Conservation (phyloP, 23 tunicate genomes). For the Halocynthia aurantium region DNA sequence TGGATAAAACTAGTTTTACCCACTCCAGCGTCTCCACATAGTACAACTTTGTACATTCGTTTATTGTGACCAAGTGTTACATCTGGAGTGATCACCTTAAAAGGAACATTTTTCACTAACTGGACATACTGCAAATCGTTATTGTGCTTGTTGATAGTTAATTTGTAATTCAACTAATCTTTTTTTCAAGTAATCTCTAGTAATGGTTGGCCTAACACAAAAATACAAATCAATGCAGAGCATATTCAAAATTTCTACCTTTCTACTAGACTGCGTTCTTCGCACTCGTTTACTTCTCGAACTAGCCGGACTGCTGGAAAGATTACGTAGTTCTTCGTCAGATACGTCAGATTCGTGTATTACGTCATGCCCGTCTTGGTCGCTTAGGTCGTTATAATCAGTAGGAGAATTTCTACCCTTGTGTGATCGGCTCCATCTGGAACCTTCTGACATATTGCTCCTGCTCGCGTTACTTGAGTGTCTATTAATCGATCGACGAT, state of each 20-base stretch:
- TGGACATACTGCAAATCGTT: too few relatives aligned
- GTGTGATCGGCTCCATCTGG: constrained; percentile 5
- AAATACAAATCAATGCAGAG: too few relatives aligned
- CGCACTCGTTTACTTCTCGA: constrained; percentile 16
- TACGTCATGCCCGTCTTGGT: background rate
- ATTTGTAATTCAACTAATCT: too few relatives aligned
- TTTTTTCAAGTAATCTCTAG: too few relatives aligned
- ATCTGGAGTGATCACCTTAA: constrained; percentile 23
- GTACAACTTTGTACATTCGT: constrained; percentile 46
- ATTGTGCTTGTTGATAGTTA: too few relatives aligned
- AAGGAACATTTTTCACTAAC: background rate
- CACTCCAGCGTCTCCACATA: constrained; percentile 71
- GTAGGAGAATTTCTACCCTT: background rate
- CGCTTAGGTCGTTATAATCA: constrained; percentile 8
- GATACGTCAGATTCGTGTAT: constrained; percentile 13
- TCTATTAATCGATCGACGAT: background rate
- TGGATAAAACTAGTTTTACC: constrained; percentile 78
- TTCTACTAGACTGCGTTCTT: background rate
- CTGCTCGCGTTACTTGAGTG: constrained; percentile 3
- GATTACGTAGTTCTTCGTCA: constrained; percentile 25
- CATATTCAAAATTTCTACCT: too few relatives aligned
- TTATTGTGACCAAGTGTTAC: constrained; percentile 34
- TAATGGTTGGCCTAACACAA: too few relatives aligned
- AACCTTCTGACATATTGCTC: background rate
- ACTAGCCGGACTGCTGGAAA: constrained; percentile 17